These are phyloP conservation scores for Drosophila hydei DNA, from an alignment of 1,140 invertebrate genomes.

Conservation along the genomic window DNA sequence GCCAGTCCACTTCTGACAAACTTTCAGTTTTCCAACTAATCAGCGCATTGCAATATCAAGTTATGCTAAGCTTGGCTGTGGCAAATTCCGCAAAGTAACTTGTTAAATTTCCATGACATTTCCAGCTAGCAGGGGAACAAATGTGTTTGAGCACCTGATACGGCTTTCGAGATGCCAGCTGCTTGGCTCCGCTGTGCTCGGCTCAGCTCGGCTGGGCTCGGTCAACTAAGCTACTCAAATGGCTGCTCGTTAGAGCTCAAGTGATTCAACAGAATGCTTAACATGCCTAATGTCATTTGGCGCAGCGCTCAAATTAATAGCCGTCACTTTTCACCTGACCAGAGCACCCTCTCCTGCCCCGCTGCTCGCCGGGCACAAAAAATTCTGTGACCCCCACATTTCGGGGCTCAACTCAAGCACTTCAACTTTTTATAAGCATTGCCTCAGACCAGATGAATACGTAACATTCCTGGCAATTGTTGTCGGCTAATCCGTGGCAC, in stretches of 20 bases:
- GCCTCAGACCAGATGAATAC: constrained; percentile 54
- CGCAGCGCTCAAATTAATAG: constrained; percentile 78
- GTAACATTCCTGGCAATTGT: constrained; percentile 59
- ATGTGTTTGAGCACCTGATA: constrained; percentile 37
- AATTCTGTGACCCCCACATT: constrained; percentile 16
- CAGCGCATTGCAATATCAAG: not conserved
- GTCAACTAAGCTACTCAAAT: constrained; percentile 69
- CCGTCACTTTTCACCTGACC: constrained; percentile 79
- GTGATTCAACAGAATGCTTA: constrained; percentile 80
- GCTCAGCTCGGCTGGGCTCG: constrained; percentile 21
- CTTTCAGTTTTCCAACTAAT: not conserved
- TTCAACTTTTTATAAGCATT: constrained; percentile 63
- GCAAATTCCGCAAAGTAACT: constrained; percentile 30
- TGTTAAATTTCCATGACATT: constrained; percentile 38
- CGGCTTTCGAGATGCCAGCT: constrained; percentile 18
- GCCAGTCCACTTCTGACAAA: not conserved
- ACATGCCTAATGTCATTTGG: constrained; percentile 80
- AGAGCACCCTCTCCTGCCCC: constrained; percentile 7
- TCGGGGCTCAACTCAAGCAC: constrained; percentile 24
- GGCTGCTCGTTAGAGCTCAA: constrained; percentile 76
- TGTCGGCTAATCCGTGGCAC: constrained; percentile 65
- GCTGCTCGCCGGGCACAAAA: not conserved
- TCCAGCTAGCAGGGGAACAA: constrained; percentile 13
- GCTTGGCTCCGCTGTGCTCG: constrained; percentile 15
- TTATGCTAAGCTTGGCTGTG: not conserved